Evolutionary conservation across 2,113 vertebrate genomes (phyloP).

Genomic region (Gnathonemus longibarbis): DNA sequence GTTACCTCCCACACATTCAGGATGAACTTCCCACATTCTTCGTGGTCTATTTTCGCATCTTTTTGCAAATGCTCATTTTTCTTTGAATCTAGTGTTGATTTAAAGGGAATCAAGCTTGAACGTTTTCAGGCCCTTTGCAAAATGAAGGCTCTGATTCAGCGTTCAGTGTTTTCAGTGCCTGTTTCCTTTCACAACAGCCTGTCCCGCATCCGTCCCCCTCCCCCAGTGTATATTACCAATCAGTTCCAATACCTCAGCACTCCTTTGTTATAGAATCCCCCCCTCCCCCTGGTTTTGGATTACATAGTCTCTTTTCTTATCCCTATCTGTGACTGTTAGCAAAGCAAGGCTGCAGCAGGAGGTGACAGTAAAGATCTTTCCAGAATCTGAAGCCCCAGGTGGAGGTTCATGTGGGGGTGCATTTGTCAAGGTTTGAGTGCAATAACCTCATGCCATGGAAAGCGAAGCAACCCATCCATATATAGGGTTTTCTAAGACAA

Average conservation of each 20-base stretch:
- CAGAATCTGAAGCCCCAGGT: neutral
- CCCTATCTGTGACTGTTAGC: neutral
- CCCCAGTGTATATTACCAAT: neutral
- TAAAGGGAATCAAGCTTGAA: neutral
- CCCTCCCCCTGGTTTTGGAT: neutral
- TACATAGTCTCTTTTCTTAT: neutral
- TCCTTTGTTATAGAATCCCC: neutral
- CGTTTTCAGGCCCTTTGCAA: neutral
- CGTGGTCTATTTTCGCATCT: constrained; percentile 12
- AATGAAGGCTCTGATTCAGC: neutral
- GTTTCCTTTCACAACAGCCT: neutral
- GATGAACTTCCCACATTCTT: constrained; percentile 4
- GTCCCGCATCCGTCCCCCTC: neutral
- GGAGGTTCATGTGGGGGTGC: neutral
- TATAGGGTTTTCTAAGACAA: neutral
- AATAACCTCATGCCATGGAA: neutral
- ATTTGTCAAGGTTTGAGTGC: neutral
- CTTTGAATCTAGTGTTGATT: neutral
- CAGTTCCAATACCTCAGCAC: neutral
- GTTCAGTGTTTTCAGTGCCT: neutral
- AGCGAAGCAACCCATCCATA: neutral
- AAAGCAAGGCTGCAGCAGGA: neutral
- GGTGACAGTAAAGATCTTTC: neutral
- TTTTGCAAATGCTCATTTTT: neutral
- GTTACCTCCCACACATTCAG: neutral